Evolutionary conservation across 1,140 invertebrate species (phyloP).

Genomic region (Aphaenogaster ashmeadi): DNA sequence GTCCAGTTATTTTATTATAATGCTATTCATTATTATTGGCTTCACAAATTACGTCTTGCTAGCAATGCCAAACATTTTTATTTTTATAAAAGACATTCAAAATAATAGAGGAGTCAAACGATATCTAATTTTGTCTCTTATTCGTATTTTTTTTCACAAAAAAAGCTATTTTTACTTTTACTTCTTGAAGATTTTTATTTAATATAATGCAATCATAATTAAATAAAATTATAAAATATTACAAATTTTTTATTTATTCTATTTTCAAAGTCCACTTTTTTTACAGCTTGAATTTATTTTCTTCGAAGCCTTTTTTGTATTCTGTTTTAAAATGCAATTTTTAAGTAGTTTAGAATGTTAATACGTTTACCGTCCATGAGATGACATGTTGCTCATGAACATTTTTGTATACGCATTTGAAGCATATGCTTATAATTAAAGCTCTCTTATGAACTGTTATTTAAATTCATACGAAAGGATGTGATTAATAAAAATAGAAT

Average conservation of each 20-base stretch:
- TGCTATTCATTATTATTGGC: neutral
- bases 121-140: neutral
- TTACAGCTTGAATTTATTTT: neutral
- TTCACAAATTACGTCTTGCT: neutral
- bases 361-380: neutral
- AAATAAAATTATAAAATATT: neutral
- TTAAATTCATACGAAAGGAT: neutral
- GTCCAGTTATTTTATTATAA: slow-evolving; percentile 18
- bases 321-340: neutral
- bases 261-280: neutral
- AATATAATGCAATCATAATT: neutral
- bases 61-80: neutral
- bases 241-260: neutral
- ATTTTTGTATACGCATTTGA: neutral
- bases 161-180: neutral
- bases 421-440: neutral
- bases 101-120: neutral
- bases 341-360: neutral
- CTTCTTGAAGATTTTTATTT: neutral
- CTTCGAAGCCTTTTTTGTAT: neutral
- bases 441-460: neutral
- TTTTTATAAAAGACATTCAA: neutral
- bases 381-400: neutral
- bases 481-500: slow-evolving; percentile 15
- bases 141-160: neutral